Percentiles rank a stretch among this genome's conserved stretches.
Conservation (phyloP, 2,797 vertebrate species). For the Lemur catta region DNA sequence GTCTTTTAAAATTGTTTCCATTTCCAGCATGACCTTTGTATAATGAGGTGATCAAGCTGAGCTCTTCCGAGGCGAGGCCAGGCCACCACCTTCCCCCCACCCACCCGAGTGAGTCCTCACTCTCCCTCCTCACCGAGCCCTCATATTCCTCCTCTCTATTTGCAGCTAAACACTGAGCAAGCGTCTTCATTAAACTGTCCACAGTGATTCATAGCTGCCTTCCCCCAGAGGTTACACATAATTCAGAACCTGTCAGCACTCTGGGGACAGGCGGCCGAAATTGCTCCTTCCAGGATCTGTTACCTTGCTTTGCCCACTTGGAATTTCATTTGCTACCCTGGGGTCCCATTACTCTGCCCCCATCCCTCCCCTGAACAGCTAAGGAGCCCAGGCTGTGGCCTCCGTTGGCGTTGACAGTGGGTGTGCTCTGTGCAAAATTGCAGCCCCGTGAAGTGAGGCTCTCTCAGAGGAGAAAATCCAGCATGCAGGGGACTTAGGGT, state of each 20-base stretch:
- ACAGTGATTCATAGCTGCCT: conserved; percentile 8
- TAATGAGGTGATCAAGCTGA: background rate
- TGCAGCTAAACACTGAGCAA: background rate
- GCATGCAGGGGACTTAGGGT: background rate
- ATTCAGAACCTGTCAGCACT: background rate
- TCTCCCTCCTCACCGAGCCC: background rate
- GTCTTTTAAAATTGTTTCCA: conserved; percentile 29
- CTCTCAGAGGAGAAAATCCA: background rate
- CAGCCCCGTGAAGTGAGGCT: background rate
- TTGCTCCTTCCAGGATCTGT: background rate
- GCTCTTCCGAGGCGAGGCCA: background rate
- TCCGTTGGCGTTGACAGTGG: no score
- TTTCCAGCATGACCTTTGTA: background rate
- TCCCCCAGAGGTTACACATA: background rate
- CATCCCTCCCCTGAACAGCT: background rate
- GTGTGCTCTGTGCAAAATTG: background rate
- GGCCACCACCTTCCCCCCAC: no score
- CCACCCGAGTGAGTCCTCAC: background rate
- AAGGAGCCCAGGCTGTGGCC: background rate
- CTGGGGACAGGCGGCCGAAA: background rate
- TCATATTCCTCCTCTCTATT: background rate
- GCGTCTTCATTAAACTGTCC: conserved; percentile 18
- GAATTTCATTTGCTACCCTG: background rate
- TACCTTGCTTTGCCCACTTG: background rate
- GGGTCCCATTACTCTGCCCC: background rate